Percentiles rank a stretch among this genome's conserved stretches.
Evolutionary conservation across 1,140 invertebrate genomes (phyloP).

Genomic region (Tetragnatha versicolor): DNA sequence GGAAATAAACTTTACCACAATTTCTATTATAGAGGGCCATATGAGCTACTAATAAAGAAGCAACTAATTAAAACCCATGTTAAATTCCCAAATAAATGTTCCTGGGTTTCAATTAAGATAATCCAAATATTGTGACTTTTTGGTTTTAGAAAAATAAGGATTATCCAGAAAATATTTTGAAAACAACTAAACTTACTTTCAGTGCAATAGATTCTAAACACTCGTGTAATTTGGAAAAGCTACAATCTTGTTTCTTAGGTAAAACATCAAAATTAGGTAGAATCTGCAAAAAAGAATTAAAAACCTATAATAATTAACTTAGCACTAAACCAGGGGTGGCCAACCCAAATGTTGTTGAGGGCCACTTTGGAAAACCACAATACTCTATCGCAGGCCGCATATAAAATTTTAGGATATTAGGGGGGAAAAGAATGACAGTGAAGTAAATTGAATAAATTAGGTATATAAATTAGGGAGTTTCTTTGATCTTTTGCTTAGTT

Average conservation of each 20-base stretch:
- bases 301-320: not conserved
- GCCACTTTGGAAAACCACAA: not conserved
- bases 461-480: no score
- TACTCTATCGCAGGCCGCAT: not conserved
- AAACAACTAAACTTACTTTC: not conserved
- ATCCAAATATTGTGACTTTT: no score
- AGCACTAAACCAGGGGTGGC: not conserved
- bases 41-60: not conserved
- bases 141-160: not conserved
- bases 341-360: not conserved
- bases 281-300: not conserved
- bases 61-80: not conserved
- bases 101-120: no score
- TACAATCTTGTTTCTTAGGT: constrained; percentile 22
- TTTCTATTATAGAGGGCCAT: no score
- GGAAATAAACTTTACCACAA: no score
- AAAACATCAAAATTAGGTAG: not conserved
- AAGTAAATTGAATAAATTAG: no score
- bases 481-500: no score
- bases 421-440: not conserved
- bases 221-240: constrained; percentile 6
- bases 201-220: not conserved
- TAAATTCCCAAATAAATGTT: no score
- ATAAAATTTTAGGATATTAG: not conserved
- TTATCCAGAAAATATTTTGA: not conserved